Evolutionary conservation across 2,797 vertebrate species (phyloP).

Genomic region (Steatocranus sp.): DNA sequence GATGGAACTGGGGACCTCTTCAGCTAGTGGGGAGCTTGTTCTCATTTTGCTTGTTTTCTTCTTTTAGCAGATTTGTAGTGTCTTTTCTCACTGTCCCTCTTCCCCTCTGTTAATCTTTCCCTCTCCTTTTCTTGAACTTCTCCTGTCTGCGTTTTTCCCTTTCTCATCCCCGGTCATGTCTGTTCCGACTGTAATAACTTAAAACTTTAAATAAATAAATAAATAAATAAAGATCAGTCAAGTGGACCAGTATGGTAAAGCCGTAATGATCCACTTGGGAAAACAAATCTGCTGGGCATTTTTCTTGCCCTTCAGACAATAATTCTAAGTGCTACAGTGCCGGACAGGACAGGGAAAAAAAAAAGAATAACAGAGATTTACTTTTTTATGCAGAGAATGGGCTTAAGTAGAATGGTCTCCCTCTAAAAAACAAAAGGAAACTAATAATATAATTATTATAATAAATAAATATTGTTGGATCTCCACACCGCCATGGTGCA

Average conservation of each 20-base stretch:
- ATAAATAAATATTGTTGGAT: not conserved
- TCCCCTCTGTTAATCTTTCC: not conserved
- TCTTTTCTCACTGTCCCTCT: not conserved
- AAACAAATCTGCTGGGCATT: not conserved
- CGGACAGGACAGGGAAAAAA: rapidly evolving
- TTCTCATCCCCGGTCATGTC: not conserved
- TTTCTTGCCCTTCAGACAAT: not conserved
- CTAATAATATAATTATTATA: not conserved
- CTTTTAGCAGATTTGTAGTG: not conserved
- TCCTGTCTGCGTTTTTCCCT: not conserved
- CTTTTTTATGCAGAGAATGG: not conserved
- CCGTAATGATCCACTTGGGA: not conserved
- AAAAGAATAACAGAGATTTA: not conserved
- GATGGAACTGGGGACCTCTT: not conserved
- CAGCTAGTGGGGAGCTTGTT: not conserved
- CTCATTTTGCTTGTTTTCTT: not conserved
- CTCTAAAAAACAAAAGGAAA: not conserved
- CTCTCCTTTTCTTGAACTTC: not conserved
- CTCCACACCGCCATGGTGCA: not conserved
- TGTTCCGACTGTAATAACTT: not conserved
- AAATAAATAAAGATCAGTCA: not conserved
- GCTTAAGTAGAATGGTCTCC: not conserved
- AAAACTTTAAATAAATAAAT: not conserved
- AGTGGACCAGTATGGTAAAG: not conserved
- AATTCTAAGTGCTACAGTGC: not conserved